These are phyloP conservation scores for Seriola rivoliana DNA, from an alignment of 2,113 vertebrate genomes.

Conservation along the genomic window DNA sequence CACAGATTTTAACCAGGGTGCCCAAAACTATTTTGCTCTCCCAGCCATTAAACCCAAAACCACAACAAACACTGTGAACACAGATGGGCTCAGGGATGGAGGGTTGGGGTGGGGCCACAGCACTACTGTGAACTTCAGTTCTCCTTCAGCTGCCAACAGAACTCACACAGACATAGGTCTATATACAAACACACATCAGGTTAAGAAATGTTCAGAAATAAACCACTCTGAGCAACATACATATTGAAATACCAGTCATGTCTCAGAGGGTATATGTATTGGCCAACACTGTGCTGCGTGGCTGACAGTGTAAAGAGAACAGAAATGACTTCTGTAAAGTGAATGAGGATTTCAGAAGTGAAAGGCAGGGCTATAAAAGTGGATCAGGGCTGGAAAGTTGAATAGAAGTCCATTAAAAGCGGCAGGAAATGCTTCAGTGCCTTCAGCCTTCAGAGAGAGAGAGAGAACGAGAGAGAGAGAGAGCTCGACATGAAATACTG, in stretches of 20 bases:
- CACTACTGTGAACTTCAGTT: conserved; percentile 33
- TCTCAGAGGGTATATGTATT: conserved; percentile 33
- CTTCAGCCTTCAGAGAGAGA: conserved; percentile 50
- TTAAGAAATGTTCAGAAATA: conserved; percentile 44
- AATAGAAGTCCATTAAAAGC: conserved; percentile 76
- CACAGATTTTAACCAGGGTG: conserved; percentile 50
- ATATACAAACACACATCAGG: conserved; percentile 12
- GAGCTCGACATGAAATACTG: conserved; percentile 39
- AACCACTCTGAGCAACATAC: conserved; percentile 47
- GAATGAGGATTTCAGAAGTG: conserved; percentile 58
- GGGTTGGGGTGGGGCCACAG: background rate
- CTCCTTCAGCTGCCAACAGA: conserved; percentile 22
- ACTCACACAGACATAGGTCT: background rate
- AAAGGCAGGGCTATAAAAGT: conserved; percentile 60
- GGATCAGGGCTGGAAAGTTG: conserved; percentile 61
- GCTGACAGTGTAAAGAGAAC: conserved; percentile 43
- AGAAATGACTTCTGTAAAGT: conserved; percentile 55
- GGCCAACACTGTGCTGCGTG: conserved; percentile 20
- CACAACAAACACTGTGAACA: conserved; percentile 61
- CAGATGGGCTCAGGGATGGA: conserved; percentile 47
- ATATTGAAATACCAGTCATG: conserved; percentile 58
- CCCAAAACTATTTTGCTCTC: conserved; percentile 52
- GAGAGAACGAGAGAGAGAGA: background rate
- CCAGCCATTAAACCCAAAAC: conserved; percentile 52
- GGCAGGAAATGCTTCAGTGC: conserved; percentile 64